These are phyloP conservation scores for Euleptes europaea DNA, from an alignment of 2,113 vertebrate species.

Conservation along the genomic window DNA sequence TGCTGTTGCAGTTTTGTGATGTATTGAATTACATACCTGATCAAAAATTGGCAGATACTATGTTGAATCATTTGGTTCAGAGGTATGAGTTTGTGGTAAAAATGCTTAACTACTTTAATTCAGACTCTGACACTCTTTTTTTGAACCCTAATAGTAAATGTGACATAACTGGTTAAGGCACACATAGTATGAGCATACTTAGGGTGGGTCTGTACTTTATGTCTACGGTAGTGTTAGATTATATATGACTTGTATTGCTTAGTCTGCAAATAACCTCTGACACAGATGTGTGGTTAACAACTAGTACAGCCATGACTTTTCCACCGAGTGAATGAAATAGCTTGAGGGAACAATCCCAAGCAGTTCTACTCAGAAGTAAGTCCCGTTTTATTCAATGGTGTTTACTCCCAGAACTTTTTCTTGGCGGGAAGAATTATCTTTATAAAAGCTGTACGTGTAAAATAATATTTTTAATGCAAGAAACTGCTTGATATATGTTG, in stretches of 20 bases:
- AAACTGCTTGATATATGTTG: neutral
- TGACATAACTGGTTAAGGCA: neutral
- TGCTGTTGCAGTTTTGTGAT: neutral
- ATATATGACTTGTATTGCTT: neutral
- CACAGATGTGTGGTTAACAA: neutral
- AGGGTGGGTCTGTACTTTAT: neutral
- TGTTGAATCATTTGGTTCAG: neutral
- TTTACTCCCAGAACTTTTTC: neutral
- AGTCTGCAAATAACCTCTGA: neutral
- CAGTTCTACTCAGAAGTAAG: no score
- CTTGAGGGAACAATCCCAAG: neutral
- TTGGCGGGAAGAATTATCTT: neutral
- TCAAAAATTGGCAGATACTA: neutral
- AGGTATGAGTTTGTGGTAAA: slow-evolving; percentile 7
- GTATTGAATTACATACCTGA: neutral
- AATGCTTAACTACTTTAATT: neutral
- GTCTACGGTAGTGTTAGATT: neutral
- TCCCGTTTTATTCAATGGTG: neutral
- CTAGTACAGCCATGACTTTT: slow-evolving; percentile 5
- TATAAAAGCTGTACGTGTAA: neutral
- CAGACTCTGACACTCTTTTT: neutral
- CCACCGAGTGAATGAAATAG: neutral
- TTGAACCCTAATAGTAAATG: neutral
- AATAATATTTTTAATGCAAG: neutral
- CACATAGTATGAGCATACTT: neutral